Conservation (phyloP, 1,140 invertebrate genomes). For the Atta cephalotes region DNA sequence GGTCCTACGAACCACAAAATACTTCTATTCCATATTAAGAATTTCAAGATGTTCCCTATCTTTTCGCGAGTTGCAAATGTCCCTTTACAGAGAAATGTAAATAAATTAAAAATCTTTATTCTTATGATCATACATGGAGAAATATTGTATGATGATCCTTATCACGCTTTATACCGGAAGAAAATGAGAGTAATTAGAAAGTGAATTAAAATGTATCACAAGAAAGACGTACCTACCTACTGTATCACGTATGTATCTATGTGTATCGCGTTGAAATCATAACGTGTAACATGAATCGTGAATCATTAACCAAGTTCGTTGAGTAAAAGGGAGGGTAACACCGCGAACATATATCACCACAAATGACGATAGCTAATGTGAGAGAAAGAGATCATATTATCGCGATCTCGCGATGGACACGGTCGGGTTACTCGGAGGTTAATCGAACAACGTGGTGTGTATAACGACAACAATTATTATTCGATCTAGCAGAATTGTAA, state of each 20-base stretch:
- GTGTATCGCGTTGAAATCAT: slow-evolving; percentile 62
- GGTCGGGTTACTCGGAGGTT: slow-evolving; percentile 75
- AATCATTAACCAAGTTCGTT: slow-evolving; percentile 73
- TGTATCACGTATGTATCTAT: not conserved
- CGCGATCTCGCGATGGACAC: slow-evolving; percentile 71
- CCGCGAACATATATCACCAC: slow-evolving; percentile 56
- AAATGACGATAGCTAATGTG: slow-evolving; percentile 74
- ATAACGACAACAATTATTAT: slow-evolving; percentile 70
- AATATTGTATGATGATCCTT: not conserved
- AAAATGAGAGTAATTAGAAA: slow-evolving; percentile 64
- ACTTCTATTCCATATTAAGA: slow-evolving; percentile 37
- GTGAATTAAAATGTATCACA: slow-evolving; percentile 62
- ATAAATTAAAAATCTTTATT: not conserved
- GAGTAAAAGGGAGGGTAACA: slow-evolving; percentile 64
- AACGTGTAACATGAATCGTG: slow-evolving; percentile 74
- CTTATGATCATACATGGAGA: not conserved
- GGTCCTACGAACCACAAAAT: slow-evolving; percentile 31
- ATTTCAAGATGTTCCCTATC: not conserved
- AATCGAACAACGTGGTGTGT: slow-evolving; percentile 74
- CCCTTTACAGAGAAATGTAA: not conserved
- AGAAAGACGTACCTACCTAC: slow-evolving; percentile 31
- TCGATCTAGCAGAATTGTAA: slow-evolving; percentile 62
- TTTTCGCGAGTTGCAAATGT: not conserved
- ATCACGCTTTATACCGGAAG: not conserved
- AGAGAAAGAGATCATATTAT: slow-evolving; percentile 75